phyloP scores from a whole-genome alignment of 2,113 vertebrate species.

The Tachysurus vachellii region DNA sequence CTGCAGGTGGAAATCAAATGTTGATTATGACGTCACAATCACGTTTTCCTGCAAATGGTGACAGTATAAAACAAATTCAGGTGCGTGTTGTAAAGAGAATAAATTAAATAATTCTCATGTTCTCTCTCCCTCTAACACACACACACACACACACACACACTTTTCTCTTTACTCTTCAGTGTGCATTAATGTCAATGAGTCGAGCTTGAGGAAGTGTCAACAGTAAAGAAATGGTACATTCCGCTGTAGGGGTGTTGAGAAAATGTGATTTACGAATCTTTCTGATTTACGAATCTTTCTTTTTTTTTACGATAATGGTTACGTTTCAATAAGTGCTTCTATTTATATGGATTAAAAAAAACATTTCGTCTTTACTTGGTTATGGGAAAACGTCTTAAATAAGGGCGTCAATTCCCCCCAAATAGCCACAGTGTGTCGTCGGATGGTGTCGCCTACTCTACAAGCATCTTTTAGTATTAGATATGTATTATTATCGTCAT shows the following conservation, averaged over 20 bases:
- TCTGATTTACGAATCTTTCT: no score
- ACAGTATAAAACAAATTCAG: neutral
- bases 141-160: neutral
- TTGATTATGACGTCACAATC: neutral
- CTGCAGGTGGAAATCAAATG: neutral
- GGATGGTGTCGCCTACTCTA: neutral
- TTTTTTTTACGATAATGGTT: no score
- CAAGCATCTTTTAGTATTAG: neutral
- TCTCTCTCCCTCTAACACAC: neutral
- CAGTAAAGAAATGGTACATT: neutral
- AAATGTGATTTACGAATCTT: neutral
- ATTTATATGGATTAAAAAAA: neutral
- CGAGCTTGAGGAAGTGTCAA: conserved; percentile 14
- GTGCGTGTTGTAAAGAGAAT: neutral
- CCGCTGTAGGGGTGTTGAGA: neutral
- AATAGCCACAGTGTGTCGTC: neutral
- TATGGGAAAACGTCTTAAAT: neutral
- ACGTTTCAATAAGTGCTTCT: rapidly evolving
- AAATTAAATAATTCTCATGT: neutral
- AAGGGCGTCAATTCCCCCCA: neutral
- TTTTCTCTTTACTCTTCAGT: neutral
- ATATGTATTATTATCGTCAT: neutral
- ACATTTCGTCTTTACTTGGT: neutral
- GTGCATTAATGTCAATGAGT: neutral
- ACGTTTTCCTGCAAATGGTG: neutral